Conservation (phyloP, 2,888 invertebrate genomes). For the Cybosia mesomella region DNA sequence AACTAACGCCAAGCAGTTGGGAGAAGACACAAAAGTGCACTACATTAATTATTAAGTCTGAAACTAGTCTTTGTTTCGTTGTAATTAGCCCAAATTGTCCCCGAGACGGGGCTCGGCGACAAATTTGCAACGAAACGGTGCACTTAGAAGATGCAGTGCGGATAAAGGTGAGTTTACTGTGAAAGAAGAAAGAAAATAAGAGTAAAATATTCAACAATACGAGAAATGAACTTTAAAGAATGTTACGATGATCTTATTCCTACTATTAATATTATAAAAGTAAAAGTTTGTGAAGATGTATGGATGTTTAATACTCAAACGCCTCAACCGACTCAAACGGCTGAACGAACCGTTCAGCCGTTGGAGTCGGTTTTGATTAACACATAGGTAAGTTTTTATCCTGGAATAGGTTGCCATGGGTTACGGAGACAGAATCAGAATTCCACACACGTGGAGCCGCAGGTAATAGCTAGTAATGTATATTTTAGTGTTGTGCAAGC, state of each 20-base stretch:
- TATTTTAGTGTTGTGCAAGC: neutral
- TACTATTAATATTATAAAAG: too few species aligned
- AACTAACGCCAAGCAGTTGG: slow-evolving; percentile 11
- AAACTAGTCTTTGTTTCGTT: slow-evolving; percentile 48
- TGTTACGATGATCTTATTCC: neutral
- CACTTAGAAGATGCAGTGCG: slow-evolving; percentile 44
- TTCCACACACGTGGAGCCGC: too few species aligned
- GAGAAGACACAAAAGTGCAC: slow-evolving; percentile 36
- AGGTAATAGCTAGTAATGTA: too few species aligned
- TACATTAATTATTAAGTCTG: slow-evolving; percentile 46
- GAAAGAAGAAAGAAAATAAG: slow-evolving; percentile 6
- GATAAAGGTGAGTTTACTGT: slow-evolving; percentile 39
- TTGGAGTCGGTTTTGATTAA: too few species aligned
- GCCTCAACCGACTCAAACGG: too few species aligned
- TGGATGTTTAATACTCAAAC: too few species aligned
- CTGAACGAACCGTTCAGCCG: too few species aligned
- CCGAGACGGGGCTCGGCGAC: slow-evolving; percentile 44
- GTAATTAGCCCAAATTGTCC: slow-evolving; percentile 55
- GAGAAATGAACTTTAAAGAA: neutral
- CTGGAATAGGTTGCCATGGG: too few species aligned
- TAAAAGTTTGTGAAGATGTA: too few species aligned
- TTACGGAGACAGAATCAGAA: too few species aligned
- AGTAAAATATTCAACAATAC: neutral
- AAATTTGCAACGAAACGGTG: slow-evolving; percentile 52
- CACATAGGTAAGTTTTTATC: too few species aligned